Percentiles rank a stretch among this genome's conserved stretches.
Evolutionary conservation across 2,888 invertebrate species (phyloP).

Genomic region (Melanargia galathea): DNA sequence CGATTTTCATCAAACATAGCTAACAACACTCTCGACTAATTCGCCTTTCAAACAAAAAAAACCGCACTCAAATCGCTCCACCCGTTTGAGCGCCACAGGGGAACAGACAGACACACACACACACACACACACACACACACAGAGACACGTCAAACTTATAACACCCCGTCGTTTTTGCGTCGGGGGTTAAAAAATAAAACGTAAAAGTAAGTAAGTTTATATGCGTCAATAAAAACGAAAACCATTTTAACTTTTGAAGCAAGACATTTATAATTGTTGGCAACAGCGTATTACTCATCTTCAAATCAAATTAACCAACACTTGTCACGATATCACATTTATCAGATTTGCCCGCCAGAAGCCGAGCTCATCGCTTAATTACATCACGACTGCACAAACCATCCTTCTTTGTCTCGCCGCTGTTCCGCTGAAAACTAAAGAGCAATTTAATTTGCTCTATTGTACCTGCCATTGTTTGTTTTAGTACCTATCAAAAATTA

Average conservation of each 20-base stretch:
- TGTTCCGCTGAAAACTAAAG: conserved; percentile 25
- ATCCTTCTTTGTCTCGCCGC: conserved; percentile 42
- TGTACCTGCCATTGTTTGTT: conserved; percentile 3
- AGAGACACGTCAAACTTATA: too few relatives aligned
- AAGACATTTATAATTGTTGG: conserved; percentile 2
- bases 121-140: too few relatives aligned
- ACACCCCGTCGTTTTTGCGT: too few relatives aligned
- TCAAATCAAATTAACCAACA: conserved; percentile 15
- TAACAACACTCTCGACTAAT: too few relatives aligned
- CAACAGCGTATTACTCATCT: conserved; percentile 12
- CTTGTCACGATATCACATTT: conserved; percentile 41
- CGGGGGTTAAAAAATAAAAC: too few relatives aligned
- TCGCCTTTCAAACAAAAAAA: too few relatives aligned
- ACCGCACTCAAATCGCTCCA: too few relatives aligned
- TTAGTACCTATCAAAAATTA: conserved; percentile 1
- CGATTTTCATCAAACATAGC: too few relatives aligned
- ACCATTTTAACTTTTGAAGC: not conserved
- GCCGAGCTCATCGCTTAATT: conserved; percentile 54
- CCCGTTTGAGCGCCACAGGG: too few relatives aligned
- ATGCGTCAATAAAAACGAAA: not conserved
- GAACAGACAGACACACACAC: too few relatives aligned
- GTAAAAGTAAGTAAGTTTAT: not conserved
- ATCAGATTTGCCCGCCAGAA: conserved; percentile 69
- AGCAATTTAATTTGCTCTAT: conserved; percentile 6
- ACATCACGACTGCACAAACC: conserved; percentile 45